phyloP scores from a whole-genome alignment of 2,113 vertebrate genomes.

The Coturnix japonica region DNA sequence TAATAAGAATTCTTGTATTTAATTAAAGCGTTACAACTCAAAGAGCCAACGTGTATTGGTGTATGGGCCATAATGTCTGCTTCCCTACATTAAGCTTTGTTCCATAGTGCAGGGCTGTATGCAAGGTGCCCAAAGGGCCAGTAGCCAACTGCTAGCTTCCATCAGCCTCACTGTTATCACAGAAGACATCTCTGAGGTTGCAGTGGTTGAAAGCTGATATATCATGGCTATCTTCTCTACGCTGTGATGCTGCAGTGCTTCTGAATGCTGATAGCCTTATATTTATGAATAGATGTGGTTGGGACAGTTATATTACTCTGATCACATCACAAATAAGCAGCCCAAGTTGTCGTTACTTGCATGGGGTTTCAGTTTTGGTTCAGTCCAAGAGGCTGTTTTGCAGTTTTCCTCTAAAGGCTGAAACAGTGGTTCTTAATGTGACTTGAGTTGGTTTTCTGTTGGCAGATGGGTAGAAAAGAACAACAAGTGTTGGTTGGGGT shows the following conservation, averaged over 20 bases:
- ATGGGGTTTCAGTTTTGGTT: background rate
- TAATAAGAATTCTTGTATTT: background rate
- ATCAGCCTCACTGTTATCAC: fast-evolving
- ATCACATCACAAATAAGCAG: background rate
- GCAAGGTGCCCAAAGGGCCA: background rate
- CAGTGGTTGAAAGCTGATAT: background rate
- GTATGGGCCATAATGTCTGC: too few species aligned
- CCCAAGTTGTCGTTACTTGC: background rate
- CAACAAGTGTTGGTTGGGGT: too few species aligned
- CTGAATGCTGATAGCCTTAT: fast-evolving
- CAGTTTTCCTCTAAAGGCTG: background rate
- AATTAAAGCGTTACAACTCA: background rate
- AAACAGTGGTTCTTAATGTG: background rate
- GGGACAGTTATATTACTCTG: background rate
- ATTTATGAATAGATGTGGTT: background rate
- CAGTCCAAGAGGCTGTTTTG: background rate
- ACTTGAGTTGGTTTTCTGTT: background rate
- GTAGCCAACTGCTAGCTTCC: fast-evolving
- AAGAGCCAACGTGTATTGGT: background rate
- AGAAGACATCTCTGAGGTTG: background rate
- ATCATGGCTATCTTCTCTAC: fast-evolving
- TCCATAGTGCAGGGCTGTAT: fast-evolving
- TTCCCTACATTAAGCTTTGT: background rate
- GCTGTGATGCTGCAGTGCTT: fast-evolving
- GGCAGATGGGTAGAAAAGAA: background rate